Conservation (phyloP, 2,888 invertebrate species). For the Limnephilus rhombicus region DNA sequence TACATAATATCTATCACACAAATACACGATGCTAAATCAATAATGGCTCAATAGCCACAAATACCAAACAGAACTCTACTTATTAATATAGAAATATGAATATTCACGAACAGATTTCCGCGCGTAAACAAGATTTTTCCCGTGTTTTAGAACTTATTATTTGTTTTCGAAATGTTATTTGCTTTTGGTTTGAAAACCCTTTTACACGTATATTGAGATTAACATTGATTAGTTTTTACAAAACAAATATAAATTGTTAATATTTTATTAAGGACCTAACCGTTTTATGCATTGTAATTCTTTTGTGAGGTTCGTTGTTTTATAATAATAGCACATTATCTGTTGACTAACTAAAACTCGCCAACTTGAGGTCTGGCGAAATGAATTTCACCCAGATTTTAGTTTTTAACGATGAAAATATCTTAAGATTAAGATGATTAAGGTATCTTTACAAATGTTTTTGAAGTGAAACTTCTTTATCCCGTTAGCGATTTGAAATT, state of each 20-base stretch:
- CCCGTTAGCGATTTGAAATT: no score
- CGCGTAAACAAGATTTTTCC: background rate
- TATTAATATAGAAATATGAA: background rate
- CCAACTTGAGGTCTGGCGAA: background rate
- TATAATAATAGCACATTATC: no score
- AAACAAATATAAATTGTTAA: background rate
- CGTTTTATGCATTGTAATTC: no score
- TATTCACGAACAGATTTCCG: background rate
- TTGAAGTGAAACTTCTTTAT: no score
- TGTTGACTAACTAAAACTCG: background rate
- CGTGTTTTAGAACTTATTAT: background rate
- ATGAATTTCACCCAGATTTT: background rate
- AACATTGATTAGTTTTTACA: background rate
- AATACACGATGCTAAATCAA: conserved; percentile 21
- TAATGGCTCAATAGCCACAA: background rate
- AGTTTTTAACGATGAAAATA: background rate
- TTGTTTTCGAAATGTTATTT: background rate
- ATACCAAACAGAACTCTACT: background rate
- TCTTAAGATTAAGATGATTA: no score
- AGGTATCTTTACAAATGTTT: no score
- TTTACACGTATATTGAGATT: background rate
- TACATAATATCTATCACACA: background rate
- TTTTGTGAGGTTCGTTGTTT: no score
- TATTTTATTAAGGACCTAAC: background rate
- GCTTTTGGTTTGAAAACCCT: background rate